Conservation (phyloP, 2,888 invertebrate genomes). For the Oscheius sp. region DNA sequence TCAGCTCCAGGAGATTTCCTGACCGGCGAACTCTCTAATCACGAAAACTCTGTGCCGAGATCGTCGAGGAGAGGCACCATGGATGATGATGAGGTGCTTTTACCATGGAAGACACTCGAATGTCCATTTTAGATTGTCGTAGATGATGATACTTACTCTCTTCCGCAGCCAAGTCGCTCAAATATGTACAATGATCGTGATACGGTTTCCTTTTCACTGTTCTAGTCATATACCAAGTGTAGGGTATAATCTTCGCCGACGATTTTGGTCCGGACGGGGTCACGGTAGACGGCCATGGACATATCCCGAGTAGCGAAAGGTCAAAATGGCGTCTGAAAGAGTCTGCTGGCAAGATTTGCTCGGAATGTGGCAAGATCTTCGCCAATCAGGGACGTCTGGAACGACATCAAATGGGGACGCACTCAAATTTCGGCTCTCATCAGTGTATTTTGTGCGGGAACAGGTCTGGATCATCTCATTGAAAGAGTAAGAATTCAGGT, state of each 20-base stretch:
- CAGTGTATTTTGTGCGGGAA: conserved; percentile 69
- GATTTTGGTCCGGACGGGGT: conserved; percentile 55
- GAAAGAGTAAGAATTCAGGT: conserved; percentile 10
- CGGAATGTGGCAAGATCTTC: conserved; percentile 64
- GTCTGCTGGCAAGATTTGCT: conserved; percentile 53
- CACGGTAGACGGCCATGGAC: conserved; percentile 31
- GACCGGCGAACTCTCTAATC: background rate
- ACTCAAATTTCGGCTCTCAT: conserved; percentile 62
- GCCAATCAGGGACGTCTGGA: conserved; percentile 65
- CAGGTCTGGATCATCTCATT: conserved; percentile 45
- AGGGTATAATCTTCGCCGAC: conserved; percentile 60
- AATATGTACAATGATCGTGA: no score
- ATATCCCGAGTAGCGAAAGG: no score
- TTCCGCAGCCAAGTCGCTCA: no score
- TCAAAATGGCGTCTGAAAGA: background rate
- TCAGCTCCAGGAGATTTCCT: no score
- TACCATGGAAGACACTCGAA: no score
- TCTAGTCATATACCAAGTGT: background rate
- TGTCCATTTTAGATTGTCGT: background rate
- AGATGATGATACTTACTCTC: background rate
- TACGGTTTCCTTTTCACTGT: no score
- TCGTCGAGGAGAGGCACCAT: no score
- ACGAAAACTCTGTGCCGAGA: background rate
- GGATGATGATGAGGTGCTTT: no score
- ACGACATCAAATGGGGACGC: conserved; percentile 66